Conservation (phyloP, 2,888 invertebrate genomes). For the Linnaemya vulpina region DNA sequence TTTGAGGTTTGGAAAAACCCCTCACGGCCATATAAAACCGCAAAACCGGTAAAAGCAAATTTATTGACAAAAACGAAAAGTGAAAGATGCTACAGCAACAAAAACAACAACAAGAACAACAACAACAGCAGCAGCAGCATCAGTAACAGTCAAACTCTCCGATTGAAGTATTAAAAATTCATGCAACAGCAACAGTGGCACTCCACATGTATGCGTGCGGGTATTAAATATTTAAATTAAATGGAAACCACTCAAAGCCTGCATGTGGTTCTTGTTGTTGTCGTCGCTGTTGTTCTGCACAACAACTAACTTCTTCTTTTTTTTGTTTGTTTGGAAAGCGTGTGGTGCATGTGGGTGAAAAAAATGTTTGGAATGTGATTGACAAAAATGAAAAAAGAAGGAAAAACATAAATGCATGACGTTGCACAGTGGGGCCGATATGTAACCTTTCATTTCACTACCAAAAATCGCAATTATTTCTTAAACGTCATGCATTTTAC, state of each 20-base stretch:
- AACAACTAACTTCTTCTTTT: not conserved
- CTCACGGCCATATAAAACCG: conserved; percentile 33
- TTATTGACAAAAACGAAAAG: conserved; percentile 21
- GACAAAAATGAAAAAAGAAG: not conserved
- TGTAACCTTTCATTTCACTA: too few species aligned
- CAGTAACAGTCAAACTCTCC: not conserved
- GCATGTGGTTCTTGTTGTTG: not conserved
- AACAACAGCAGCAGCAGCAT: not conserved
- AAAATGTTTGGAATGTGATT: conserved; percentile 6
- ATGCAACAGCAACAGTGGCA: conserved; percentile 14
- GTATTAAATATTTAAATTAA: conserved; percentile 65
- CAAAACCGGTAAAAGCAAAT: conserved; percentile 38
- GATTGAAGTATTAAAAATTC: conserved; percentile 42
- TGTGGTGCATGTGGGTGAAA: not conserved
- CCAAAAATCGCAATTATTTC: too few species aligned
- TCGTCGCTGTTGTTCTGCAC: not conserved
- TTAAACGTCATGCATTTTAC: too few species aligned
- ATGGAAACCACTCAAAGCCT: conserved; percentile 28
- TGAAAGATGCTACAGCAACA: not conserved
- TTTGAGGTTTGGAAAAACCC: not conserved
- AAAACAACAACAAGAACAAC: not conserved
- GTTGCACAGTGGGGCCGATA: not conserved
- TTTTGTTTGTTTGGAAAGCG: too few species aligned
- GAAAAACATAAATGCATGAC: not conserved
- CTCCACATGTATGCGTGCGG: too few species aligned